A percentile compares a stretch with the other conserved stretches of the same genome.
Evolutionary conservation across 2,888 invertebrate genomes (phyloP).

Genomic region (Coremacera marginata): DNA sequence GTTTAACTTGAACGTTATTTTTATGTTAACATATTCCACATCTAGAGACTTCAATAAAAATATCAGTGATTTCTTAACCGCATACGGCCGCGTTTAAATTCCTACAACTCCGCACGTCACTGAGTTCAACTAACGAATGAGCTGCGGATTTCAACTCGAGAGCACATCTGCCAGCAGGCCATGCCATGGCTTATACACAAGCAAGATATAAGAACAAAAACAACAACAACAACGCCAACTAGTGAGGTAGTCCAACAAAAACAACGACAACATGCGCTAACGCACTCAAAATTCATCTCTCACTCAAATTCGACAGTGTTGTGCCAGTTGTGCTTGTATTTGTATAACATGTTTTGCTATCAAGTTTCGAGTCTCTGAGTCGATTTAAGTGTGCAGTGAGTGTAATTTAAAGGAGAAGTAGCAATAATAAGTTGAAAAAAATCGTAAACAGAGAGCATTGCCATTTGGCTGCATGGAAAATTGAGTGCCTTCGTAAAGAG

Average conservation of each 20-base stretch:
- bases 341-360: not conserved
- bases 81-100: not conserved
- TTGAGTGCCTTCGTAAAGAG: not conserved
- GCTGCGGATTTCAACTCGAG: not conserved
- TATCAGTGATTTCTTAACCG: not conserved
- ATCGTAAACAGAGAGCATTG: slow-evolving; percentile 11
- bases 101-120: slow-evolving; percentile 2
- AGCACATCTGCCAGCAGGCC: not conserved
- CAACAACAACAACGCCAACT: not conserved
- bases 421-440: not conserved
- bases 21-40: not conserved
- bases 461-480: not conserved
- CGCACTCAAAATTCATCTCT: not conserved
- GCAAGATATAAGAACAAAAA: not conserved
- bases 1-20: not conserved
- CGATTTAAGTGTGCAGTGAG: not conserved
- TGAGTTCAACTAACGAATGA: slow-evolving; percentile 25
- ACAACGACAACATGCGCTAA: not conserved
- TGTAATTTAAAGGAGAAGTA: not conserved
- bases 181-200: not conserved
- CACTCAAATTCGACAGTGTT: not conserved
- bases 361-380: no score
- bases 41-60: not conserved
- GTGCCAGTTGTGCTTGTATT: not conserved
- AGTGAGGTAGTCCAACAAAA: slow-evolving; percentile 8